These are phyloP conservation scores for Gila orcuttii DNA, from an alignment of 2,113 vertebrate genomes.

Conservation along the genomic window DNA sequence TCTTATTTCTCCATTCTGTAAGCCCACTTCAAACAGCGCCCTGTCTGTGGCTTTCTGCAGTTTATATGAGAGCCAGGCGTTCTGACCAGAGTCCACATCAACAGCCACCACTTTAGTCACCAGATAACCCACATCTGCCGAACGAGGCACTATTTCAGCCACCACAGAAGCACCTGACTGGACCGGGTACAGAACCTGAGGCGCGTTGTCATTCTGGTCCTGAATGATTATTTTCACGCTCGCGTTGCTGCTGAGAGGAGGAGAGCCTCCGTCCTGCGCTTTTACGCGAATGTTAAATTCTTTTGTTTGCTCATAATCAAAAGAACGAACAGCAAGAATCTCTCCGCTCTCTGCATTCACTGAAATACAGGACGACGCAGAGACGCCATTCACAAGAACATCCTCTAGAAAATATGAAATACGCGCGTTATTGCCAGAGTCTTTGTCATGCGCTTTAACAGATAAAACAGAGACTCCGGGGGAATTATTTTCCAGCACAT, in stretches of 20 bases:
- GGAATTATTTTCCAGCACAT: constrained; percentile 72
- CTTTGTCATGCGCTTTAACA: constrained; percentile 72
- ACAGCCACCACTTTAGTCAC: too few relatives aligned
- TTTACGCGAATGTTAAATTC: constrained; percentile 67
- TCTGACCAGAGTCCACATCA: constrained; percentile 61
- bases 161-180: too few relatives aligned
- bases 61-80: too few relatives aligned
- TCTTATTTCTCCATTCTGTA: too few relatives aligned
- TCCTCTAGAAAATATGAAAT: constrained; percentile 76
- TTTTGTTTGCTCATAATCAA: constrained; percentile 78
- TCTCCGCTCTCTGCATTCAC: constrained; percentile 75
- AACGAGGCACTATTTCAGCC: too few relatives aligned
- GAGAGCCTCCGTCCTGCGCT: constrained; percentile 73
- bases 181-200: too few relatives aligned
- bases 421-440: constrained; percentile 72
- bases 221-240: too few relatives aligned
- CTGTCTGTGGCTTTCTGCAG: too few relatives aligned
- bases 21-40: too few relatives aligned
- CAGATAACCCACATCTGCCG: too few relatives aligned
- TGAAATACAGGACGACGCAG: constrained; percentile 67
- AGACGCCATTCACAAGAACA: constrained; percentile 64
- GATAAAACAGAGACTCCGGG: constrained; percentile 69
- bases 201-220: too few relatives aligned
- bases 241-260: too few relatives aligned
- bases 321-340: constrained; percentile 66